Conservation (phyloP, 2,888 invertebrate genomes). For the Apotomis betuletana region DNA sequence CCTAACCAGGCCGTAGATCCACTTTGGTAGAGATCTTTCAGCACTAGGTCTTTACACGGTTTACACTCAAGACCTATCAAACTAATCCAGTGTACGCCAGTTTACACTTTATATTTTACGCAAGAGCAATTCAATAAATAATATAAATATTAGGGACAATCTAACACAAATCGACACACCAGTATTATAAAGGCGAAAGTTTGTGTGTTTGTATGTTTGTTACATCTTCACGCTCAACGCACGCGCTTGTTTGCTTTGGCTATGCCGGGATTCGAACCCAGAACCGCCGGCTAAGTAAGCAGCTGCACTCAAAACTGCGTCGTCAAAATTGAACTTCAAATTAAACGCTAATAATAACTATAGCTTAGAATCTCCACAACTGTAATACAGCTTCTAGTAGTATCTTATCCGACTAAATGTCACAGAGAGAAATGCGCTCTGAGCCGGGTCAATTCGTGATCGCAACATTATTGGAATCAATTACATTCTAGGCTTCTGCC, state of each 20-base stretch:
- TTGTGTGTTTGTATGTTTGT: too few species aligned
- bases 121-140: background rate
- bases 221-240: too few species aligned
- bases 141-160: too few species aligned
- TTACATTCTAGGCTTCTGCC: conserved; percentile 35
- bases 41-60: too few species aligned
- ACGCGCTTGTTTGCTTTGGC: too few species aligned
- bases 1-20: too few species aligned
- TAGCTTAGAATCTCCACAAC: conserved; percentile 15
- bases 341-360: background rate
- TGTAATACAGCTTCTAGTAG: conserved; percentile 17
- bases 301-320: too few species aligned
- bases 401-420: conserved; percentile 41
- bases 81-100: background rate
- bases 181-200: too few species aligned
- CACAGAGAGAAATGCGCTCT: conserved; percentile 41
- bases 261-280: too few species aligned
- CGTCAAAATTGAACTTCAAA: conserved; percentile 1
- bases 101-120: background rate
- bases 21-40: too few species aligned
- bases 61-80: background rate
- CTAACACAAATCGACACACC: too few species aligned
- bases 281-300: too few species aligned
- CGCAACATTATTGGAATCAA: conserved; percentile 43
- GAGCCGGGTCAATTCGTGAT: conserved; percentile 43